phyloP scores from a whole-genome alignment of 2,797 vertebrate genomes.

The Galagoides demidoff region DNA sequence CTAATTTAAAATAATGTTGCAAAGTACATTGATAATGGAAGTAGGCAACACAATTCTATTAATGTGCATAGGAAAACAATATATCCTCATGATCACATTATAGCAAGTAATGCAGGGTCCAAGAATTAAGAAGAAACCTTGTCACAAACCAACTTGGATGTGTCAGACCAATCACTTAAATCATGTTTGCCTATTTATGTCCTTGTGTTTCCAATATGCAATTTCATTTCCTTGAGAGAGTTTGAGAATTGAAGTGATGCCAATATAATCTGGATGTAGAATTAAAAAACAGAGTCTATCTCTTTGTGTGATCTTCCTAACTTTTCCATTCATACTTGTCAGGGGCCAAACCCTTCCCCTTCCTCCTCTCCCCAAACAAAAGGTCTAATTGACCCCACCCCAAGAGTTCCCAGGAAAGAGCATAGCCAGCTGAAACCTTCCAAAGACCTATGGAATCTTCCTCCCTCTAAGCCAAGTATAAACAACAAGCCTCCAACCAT shows the following conservation, averaged over 20 bases:
- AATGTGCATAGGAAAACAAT: background rate
- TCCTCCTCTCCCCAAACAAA: too few relatives aligned
- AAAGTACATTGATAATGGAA: slow-evolving; percentile 30
- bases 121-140: background rate
- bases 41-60: background rate
- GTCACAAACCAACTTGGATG: background rate
- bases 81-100: background rate
- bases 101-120: background rate
- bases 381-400: too few relatives aligned
- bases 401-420: too few relatives aligned
- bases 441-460: too few relatives aligned
- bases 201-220: background rate
- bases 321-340: background rate
- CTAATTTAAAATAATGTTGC: slow-evolving; percentile 57
- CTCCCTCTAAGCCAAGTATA: too few relatives aligned
- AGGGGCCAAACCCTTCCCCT: too few relatives aligned
- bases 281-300: background rate
- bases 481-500: too few relatives aligned
- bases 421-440: too few relatives aligned
- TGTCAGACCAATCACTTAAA: background rate
- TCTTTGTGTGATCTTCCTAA: background rate
- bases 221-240: background rate
- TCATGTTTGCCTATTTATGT: background rate
- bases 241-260: background rate
- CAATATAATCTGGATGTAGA: background rate